Percentiles rank a stretch among this genome's conserved stretches.
Evolutionary conservation across 2,113 vertebrate genomes (phyloP).

Genomic region (Strix uralensis): DNA sequence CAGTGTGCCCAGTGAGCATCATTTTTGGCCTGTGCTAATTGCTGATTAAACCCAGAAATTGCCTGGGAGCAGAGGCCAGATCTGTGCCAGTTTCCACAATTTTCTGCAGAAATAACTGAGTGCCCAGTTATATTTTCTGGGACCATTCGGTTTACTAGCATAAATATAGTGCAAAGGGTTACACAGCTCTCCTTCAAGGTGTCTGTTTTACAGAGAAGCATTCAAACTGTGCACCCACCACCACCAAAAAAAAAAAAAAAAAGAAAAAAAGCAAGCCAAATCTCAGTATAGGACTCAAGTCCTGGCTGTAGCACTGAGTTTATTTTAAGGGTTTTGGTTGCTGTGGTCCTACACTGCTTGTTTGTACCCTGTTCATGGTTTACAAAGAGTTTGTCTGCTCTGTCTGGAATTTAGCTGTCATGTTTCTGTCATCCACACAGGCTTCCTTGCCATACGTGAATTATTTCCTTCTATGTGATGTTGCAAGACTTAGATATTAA

Average conservation of each 20-base stretch:
- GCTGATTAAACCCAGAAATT: neutral
- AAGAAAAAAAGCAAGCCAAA: neutral
- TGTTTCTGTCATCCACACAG: constrained; percentile 12
- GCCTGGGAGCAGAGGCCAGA: neutral
- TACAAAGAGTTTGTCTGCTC: neutral
- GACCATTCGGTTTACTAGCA: neutral
- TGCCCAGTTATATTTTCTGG: neutral
- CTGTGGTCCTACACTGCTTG: neutral
- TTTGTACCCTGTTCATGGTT: neutral
- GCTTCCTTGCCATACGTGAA: constrained; percentile 1
- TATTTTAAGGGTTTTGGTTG: neutral
- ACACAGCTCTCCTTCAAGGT: neutral
- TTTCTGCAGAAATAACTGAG: neutral
- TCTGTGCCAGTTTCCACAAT: neutral
- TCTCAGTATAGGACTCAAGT: neutral
- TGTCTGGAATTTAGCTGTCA: neutral
- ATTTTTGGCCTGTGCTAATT: neutral
- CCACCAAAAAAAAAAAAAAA: neutral
- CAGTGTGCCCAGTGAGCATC: neutral
- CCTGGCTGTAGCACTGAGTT: neutral
- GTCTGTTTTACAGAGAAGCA: neutral
- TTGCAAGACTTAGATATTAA: neutral
- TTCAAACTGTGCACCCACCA: neutral
- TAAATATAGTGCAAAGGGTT: neutral
- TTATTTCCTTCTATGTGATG: constrained; percentile 1